Evolutionary conservation across 2,888 invertebrate species (phyloP).

Genomic region (Temnothorax ravouxi): DNA sequence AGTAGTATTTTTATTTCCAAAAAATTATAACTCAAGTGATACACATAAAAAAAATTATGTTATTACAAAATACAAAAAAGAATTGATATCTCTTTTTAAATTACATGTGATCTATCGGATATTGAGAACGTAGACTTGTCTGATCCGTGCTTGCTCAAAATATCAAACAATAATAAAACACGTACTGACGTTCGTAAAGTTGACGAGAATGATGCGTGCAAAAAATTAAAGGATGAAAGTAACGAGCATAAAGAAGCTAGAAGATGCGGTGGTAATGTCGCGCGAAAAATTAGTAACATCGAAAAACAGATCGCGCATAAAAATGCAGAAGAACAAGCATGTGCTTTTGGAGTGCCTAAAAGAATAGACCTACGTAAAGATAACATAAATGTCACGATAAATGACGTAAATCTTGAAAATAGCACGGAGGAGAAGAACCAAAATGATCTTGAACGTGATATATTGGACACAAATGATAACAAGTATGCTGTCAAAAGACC

Average conservation of each 20-base stretch:
- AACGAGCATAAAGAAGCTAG: conserved; percentile 46
- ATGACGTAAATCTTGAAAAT: conserved; percentile 62
- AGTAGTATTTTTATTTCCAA: too few species aligned
- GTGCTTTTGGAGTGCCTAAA: conserved; percentile 57
- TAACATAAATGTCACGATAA: conserved; percentile 67
- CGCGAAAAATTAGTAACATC: conserved; percentile 74
- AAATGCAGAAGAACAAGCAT: conserved; percentile 54
- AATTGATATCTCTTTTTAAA: too few species aligned
- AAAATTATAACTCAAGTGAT: too few species aligned
- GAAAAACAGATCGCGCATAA: conserved; percentile 67
- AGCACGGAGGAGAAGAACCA: conserved; percentile 70
- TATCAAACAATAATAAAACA: conserved; percentile 70
- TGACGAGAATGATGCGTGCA: conserved; percentile 67
- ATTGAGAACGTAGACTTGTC: conserved; percentile 65
- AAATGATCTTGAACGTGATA: conserved; percentile 73
- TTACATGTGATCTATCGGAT: conserved; percentile 90
- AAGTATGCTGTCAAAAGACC: conserved; percentile 30
- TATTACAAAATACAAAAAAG: too few species aligned
- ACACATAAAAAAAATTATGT: too few species aligned
- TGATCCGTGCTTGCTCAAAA: conserved; percentile 67
- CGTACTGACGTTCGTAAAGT: conserved; percentile 76
- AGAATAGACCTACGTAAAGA: conserved; percentile 60
- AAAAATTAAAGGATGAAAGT: conserved; percentile 53
- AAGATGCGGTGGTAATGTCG: conserved; percentile 72
- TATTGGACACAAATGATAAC: conserved; percentile 58